phyloP scores from a whole-genome alignment of 2,797 vertebrate genomes.

The Sebastes glaucus region DNA sequence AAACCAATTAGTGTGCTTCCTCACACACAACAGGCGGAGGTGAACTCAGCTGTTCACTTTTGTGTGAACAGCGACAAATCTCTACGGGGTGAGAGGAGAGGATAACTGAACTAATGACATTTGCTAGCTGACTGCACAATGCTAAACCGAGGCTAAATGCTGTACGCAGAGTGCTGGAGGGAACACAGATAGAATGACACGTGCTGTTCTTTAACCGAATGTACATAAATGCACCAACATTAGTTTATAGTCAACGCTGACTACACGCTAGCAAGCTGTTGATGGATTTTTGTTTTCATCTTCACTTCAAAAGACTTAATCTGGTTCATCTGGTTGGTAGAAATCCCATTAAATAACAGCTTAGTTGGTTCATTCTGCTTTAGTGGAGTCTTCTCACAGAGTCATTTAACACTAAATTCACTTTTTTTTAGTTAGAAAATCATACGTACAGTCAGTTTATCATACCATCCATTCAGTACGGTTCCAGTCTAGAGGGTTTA shows the following conservation, averaged over 20 bases:
- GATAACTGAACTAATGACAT: constrained; percentile 67
- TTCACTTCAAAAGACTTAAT: not conserved
- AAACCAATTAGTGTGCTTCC: constrained; percentile 50
- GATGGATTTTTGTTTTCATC: not conserved
- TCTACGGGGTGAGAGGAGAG: constrained; percentile 40
- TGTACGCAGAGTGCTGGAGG: not conserved
- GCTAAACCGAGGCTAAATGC: constrained; percentile 32
- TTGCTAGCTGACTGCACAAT: constrained; percentile 47
- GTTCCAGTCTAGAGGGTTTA: not conserved
- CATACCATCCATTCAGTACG: not conserved
- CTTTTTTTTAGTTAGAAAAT: not conserved
- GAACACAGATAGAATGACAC: not conserved
- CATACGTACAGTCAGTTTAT: not conserved
- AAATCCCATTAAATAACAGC: not conserved
- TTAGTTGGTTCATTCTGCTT: not conserved
- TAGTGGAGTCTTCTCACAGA: not conserved
- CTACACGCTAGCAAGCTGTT: too few relatives aligned
- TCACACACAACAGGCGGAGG: constrained; percentile 42
- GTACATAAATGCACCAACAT: not conserved
- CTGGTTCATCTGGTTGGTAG: not conserved
- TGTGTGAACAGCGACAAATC: constrained; percentile 46
- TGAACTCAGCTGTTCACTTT: constrained; percentile 40
- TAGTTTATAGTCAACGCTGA: not conserved
- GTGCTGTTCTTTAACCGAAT: not conserved
- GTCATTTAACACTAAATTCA: not conserved